Conservation (phyloP, 2,113 vertebrate species). For the Panthera tigris region DNA sequence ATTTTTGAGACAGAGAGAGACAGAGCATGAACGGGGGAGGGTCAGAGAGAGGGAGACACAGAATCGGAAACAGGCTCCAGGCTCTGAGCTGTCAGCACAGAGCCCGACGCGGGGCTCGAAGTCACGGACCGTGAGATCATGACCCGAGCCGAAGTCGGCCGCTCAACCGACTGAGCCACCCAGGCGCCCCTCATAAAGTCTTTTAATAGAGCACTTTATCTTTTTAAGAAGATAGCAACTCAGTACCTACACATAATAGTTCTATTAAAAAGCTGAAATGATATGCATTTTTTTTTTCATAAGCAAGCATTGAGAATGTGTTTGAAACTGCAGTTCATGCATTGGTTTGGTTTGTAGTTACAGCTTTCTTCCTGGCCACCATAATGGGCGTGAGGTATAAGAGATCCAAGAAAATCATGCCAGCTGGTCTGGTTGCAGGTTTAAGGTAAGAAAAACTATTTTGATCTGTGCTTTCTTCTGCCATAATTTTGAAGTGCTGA, state of each 20-base stretch:
- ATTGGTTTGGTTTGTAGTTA: constrained; percentile 84
- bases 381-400: constrained; percentile 96
- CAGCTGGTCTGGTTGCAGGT: constrained; percentile 91
- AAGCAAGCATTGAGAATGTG: background rate
- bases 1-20: too few species aligned
- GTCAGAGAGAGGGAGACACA: too few species aligned
- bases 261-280: background rate
- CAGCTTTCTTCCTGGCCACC: constrained; percentile 88
- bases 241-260: background rate
- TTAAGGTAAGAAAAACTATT: constrained; percentile 87
- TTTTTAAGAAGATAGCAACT: background rate
- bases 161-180: too few species aligned
- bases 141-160: too few species aligned
- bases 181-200: background rate
- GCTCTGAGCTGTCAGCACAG: too few species aligned
- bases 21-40: too few species aligned
- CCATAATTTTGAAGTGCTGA: constrained; percentile 2
- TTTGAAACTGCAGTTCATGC: background rate
- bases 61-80: too few species aligned
- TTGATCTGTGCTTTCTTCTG: constrained; percentile 2
- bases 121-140: too few species aligned
- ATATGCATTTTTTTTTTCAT: background rate
- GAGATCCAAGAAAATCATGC: constrained; percentile 94
- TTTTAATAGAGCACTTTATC: background rate
- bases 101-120: too few species aligned